Evolutionary conservation across 2,888 invertebrate species (phyloP), one percentile per base, ranked within the genome.

Genomic region (Eutolmus rufibarbis): DNA sequence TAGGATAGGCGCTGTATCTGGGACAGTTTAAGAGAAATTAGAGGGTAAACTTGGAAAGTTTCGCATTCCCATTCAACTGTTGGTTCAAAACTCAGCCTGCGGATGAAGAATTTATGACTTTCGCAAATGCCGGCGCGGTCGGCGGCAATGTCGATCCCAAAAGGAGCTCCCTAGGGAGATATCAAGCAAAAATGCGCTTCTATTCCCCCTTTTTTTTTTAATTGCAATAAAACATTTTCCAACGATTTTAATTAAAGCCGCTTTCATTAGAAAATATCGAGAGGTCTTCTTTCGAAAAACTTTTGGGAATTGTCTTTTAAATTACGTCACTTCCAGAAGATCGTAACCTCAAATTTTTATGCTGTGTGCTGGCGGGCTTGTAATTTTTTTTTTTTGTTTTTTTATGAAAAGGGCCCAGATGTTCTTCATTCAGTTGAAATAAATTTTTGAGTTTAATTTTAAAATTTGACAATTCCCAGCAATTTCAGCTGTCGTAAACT

Each of bases 11-110:
- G 43, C 78, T 23, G 78, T 78, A 40, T 78, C 78, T 78, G 46
- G 78, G 43, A 78, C 43, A 78, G 78, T 78, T 78, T 78, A 78
- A 78, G 78, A 78, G 23, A 78, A 37, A 78, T 78, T 78, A 78
- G 37, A 78, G 78, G 43, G 78, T 40, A 78, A 78, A 66, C 66
- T 66, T 66, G 19, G 66, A 66, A 66, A 66, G 66, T 66, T 66
- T 66, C 66, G 23, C 66, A 28, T 34, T 66, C 66, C 66, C 66
- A 66, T 66, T 66, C 66, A 66, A 66, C 66, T 66, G 66, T 66
- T 66, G 66, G 66, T 66, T 23, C 66, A 66, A 66, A 46, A 23
- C 23, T 23, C 23, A 8, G 66, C 28, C 28, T 23, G 66, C 12
- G 66, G 19, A 66, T 66, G 66, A 66, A 66, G 66, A 66, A 66